Conservation (phyloP, 2,888 invertebrate species). For the Ommatoiulus sabulosus region DNA sequence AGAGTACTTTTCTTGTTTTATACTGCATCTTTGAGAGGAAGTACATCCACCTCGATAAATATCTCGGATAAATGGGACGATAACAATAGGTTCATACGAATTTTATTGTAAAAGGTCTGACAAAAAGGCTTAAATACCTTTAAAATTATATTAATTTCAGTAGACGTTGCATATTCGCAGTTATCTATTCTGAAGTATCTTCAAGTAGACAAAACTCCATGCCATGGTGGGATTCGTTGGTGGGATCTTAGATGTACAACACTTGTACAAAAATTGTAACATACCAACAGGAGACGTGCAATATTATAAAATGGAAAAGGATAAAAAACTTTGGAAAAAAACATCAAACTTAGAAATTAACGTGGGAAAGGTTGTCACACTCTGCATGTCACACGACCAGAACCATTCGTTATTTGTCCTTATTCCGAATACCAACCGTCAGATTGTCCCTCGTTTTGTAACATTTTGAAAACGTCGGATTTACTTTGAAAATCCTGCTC, state of each 20-base stretch:
- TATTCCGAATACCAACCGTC: slow-evolving; percentile 43
- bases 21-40: no score
- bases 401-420: not conserved
- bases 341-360: not conserved
- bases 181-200: not conserved
- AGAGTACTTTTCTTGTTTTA: no score
- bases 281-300: slow-evolving; percentile 29
- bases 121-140: not conserved
- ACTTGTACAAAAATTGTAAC: not conserved
- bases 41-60: no score
- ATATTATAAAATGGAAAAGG: not conserved
- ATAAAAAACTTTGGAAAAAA: not conserved
- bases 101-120: not conserved
- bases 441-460: slow-evolving; percentile 37
- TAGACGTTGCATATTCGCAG: no score
- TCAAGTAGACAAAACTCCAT: not conserved
- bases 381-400: not conserved
- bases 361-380: not conserved
- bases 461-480: slow-evolving; percentile 53
- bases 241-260: no score
- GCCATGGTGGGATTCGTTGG: not conserved
- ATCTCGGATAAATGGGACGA: no score
- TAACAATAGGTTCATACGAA: not conserved
- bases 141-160: no score
- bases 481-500: slow-evolving; percentile 49